These are phyloP conservation scores for Agapostemon virescens DNA, from an alignment of 2,888 invertebrate species.

Conservation along the genomic window DNA sequence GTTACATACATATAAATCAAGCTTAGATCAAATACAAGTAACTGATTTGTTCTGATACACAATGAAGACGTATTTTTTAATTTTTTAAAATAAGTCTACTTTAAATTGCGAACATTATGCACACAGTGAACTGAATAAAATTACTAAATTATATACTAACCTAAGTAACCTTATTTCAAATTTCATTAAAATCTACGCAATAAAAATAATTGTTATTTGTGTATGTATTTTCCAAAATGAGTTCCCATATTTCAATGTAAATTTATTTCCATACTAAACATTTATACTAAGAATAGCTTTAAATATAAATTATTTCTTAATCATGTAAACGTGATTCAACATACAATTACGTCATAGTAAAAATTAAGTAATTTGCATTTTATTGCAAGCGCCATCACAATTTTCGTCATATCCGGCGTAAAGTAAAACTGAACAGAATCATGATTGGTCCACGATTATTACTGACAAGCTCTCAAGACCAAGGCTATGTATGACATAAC, in stretches of 20 bases:
- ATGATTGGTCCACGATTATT: conserved; percentile 46
- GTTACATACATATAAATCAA: not conserved
- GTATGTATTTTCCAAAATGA: not conserved
- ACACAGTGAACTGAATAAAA: not conserved
- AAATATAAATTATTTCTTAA: not conserved
- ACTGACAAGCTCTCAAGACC: conserved; percentile 38
- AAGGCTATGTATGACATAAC: conserved; percentile 53
- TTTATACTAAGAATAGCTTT: not conserved
- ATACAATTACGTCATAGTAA: not conserved
- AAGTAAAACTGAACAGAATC: conserved; percentile 37
- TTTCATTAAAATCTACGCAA: not conserved
- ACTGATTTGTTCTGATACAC: not conserved
- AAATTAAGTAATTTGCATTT: conserved; percentile 29
- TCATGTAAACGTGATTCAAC: not conserved
- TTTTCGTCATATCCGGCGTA: conserved; percentile 46
- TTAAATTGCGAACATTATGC: too few relatives aligned
- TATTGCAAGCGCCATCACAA: conserved; percentile 12
- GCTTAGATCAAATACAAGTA: not conserved
- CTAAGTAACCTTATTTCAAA: not conserved
- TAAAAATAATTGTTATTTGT: not conserved
- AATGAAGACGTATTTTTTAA: not conserved
- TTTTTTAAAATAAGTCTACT: not conserved
- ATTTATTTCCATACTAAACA: not conserved
- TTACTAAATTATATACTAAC: not conserved
- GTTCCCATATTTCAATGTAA: not conserved